Evolutionary conservation across 1,140 invertebrate genomes (phyloP).

Genomic region (Hycleus cichorii): DNA sequence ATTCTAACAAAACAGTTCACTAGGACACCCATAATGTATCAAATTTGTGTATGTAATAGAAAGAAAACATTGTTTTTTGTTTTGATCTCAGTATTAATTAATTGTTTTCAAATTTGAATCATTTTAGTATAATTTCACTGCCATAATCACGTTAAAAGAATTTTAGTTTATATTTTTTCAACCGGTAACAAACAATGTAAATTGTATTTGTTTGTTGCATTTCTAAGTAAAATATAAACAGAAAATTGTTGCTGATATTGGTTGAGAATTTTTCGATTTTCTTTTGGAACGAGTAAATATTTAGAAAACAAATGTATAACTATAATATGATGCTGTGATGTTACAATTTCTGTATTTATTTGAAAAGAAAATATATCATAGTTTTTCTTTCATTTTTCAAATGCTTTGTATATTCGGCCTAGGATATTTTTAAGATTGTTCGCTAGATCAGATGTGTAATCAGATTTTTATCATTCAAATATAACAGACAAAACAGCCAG

Average conservation of each 20-base stretch:
- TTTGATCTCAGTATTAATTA: conserved; percentile 38
- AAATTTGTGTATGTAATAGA: background rate
- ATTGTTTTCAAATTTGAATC: conserved; percentile 26
- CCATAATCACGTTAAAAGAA: conserved; percentile 24
- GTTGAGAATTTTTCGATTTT: too few relatives aligned
- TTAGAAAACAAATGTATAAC: conserved; percentile 2
- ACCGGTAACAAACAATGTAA: conserved; percentile 7
- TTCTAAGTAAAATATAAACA: too few relatives aligned
- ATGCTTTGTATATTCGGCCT: conserved; percentile 10
- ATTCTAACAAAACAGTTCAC: too few relatives aligned
- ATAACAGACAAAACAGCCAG: background rate
- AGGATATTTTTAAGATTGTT: conserved; percentile 6
- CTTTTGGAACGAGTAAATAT: background rate
- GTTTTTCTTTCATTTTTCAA: conserved; percentile 4
- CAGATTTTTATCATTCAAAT: background rate
- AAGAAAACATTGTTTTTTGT: conserved; percentile 17
- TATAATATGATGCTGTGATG: conserved; percentile 29
- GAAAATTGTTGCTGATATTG: too few relatives aligned
- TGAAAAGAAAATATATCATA: conserved; percentile 25
- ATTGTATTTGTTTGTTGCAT: conserved; percentile 9
- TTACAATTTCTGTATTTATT: conserved; percentile 34
- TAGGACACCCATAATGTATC: too few relatives aligned
- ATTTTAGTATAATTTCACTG: conserved; percentile 33
- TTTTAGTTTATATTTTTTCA: conserved; percentile 7
- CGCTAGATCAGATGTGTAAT: conserved; percentile 4